Evolutionary conservation across 1,140 invertebrate species (phyloP).

Genomic region (Gyrodactylus salaris): DNA sequence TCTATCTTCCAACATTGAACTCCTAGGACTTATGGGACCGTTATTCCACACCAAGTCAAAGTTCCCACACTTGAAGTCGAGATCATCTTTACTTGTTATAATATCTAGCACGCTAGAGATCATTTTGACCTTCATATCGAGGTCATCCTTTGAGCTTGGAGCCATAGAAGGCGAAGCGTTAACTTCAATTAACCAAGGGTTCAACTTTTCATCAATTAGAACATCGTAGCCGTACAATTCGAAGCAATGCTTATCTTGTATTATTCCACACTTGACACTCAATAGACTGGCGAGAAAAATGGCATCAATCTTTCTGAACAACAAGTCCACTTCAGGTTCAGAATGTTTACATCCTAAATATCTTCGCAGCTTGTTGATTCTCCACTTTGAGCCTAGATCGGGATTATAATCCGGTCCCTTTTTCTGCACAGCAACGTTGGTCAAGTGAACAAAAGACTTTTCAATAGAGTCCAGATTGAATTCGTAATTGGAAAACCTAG

Average conservation of each 20-base stretch:
- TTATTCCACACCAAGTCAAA: background rate
- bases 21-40: background rate
- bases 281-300: constrained; percentile 22
- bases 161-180: constrained; percentile 25
- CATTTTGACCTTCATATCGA: constrained; percentile 15
- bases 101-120: background rate
- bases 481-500: constrained; percentile 22
- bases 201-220: constrained; percentile 19
- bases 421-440: constrained; percentile 25
- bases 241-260: constrained; percentile 25
- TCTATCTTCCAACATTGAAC: background rate
- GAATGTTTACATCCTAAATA: constrained; percentile 19
- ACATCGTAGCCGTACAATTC: constrained; percentile 26
- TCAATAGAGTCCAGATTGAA: constrained; percentile 22
- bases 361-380: constrained; percentile 17
- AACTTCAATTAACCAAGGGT: constrained; percentile 23
- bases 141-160: constrained; percentile 24
- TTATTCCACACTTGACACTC: constrained; percentile 22
- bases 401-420: constrained; percentile 24
- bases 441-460: constrained; percentile 23
- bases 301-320: constrained; percentile 19
- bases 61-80: background rate
- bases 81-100: background rate
- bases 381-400: constrained; percentile 25
- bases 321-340: constrained; percentile 14